Percentiles rank a stretch among this genome's conserved stretches.
Conservation (phyloP, 2,888 invertebrate species). For the Rhogogaster chlorosoma region DNA sequence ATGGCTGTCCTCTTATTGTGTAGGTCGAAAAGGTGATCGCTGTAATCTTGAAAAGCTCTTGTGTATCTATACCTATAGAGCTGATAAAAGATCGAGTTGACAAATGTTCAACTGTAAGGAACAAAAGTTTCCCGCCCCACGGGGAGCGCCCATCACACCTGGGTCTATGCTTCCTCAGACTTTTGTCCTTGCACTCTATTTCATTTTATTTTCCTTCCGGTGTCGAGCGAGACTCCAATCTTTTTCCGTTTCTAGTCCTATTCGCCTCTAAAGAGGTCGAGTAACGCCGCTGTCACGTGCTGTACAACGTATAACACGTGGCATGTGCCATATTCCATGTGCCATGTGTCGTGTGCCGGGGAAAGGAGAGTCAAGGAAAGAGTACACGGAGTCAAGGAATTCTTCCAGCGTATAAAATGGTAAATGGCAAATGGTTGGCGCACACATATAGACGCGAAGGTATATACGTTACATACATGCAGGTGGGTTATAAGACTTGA, state of each 20-base stretch:
- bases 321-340: constrained; percentile 41
- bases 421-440: constrained; percentile 37
- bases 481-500: constrained; percentile 27
- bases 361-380: neutral
- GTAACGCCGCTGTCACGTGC: constrained; percentile 36
- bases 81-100: constrained; percentile 26
- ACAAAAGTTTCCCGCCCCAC: constrained; percentile 16
- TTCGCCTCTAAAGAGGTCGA: constrained; percentile 24
- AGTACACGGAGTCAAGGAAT: constrained; percentile 31
- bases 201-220: constrained; percentile 20
- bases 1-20: neutral
- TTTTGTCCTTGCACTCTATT: constrained; percentile 20
- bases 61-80: neutral
- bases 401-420: constrained; percentile 31
- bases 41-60: constrained; percentile 14
- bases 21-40: constrained; percentile 16
- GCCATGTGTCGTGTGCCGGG: constrained; percentile 22
- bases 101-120: constrained; percentile 8
- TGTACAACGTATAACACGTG: constrained; percentile 30
- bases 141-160: constrained; percentile 22
- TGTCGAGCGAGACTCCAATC: constrained; percentile 23
- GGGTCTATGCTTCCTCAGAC: constrained; percentile 7
- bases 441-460: neutral
- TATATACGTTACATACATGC: constrained; percentile 3
- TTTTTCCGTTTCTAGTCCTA: constrained; percentile 29